These are phyloP conservation scores for Accipiter superciliosus DNA, from an alignment of 2,797 vertebrate genomes.

Conservation along the genomic window DNA sequence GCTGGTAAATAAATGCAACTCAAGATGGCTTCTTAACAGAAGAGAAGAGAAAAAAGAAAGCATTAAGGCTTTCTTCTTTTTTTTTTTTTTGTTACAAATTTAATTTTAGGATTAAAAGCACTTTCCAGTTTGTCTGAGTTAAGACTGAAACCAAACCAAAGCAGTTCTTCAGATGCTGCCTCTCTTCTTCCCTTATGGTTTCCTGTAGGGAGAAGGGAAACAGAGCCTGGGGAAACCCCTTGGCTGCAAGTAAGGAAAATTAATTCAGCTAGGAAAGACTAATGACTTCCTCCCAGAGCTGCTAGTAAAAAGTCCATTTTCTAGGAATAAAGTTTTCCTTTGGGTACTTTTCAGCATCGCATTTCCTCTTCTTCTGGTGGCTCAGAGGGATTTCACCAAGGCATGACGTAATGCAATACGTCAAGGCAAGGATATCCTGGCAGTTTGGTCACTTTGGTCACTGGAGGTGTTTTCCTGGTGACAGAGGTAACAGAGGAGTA, in stretches of 20 bases:
- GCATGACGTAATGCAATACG: fast-evolving
- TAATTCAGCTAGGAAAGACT: background rate
- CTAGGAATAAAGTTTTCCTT: background rate
- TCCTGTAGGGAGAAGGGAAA: background rate
- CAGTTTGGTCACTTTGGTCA: too few species aligned
- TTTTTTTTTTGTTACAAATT: background rate
- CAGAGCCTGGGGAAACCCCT: background rate
- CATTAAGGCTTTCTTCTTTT: background rate
- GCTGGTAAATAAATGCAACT: background rate
- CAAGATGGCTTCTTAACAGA: background rate
- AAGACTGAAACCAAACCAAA: background rate
- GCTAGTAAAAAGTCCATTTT: background rate
- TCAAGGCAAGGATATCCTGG: background rate
- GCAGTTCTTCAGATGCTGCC: background rate
- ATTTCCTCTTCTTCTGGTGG: background rate
- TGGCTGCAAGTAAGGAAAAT: background rate
- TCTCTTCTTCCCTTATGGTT: background rate
- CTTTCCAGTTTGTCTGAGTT: background rate
- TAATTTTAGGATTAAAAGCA: background rate
- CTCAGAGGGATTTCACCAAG: background rate
- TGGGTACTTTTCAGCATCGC: fast-evolving
- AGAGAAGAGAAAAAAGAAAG: background rate
- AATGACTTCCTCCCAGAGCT: background rate
- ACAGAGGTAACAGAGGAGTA: background rate
- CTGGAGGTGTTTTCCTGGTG: background rate